Evolutionary conservation across 2,797 vertebrate species (phyloP).

Genomic region (Periparus ater): DNA sequence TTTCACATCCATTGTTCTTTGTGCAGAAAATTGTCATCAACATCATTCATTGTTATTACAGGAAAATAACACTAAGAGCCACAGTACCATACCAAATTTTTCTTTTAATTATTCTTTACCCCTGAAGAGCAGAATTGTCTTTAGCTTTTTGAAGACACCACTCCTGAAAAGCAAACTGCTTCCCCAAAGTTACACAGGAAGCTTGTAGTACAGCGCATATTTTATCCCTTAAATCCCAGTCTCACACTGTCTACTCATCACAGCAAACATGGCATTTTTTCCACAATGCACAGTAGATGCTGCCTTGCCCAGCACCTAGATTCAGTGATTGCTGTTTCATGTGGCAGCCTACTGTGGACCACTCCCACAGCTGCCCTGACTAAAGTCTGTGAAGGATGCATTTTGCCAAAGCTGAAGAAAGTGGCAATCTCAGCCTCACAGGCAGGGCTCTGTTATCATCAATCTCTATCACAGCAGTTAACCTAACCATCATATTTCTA

Average conservation of each 20-base stretch:
- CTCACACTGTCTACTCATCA: background rate
- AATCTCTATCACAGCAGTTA: conserved; percentile 26
- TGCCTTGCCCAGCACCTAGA: background rate
- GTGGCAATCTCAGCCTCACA: background rate
- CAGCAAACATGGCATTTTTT: background rate
- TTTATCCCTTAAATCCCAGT: background rate
- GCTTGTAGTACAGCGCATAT: rapidly evolving
- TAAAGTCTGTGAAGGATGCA: background rate
- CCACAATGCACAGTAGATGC: background rate
- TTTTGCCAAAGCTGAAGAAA: conserved; percentile 8
- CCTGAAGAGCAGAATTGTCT: background rate
- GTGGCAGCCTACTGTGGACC: background rate
- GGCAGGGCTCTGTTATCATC: background rate
- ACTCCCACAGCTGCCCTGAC: background rate
- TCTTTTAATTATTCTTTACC: background rate
- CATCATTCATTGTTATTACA: background rate
- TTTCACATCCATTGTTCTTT: background rate
- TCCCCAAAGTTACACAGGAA: background rate
- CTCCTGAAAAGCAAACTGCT: rapidly evolving
- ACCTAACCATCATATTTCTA: background rate
- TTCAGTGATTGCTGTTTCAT: background rate
- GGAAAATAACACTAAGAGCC: background rate
- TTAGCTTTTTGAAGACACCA: background rate
- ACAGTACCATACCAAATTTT: background rate
- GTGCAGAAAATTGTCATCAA: background rate